Percentiles rank a stretch among this genome's conserved stretches.
These are phyloP conservation scores for Cyanoramphus novaezelandiae DNA, from an alignment of 2,113 vertebrate species.

Conservation along the genomic window DNA sequence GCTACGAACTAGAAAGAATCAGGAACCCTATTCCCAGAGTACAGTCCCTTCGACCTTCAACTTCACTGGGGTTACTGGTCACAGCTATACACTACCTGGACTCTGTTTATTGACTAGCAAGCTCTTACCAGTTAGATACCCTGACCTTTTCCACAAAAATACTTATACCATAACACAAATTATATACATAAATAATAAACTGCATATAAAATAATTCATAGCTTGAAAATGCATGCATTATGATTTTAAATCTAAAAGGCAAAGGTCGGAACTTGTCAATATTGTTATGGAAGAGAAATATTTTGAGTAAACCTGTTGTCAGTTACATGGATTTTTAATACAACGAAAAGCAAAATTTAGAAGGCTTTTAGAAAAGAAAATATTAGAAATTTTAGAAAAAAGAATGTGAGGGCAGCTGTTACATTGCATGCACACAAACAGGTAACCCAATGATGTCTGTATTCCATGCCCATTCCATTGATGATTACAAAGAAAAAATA, in stretches of 20 bases:
- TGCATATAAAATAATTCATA: accelerated
- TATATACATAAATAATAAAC: neutral
- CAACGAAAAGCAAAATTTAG: neutral
- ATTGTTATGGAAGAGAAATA: neutral
- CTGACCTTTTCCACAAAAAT: neutral
- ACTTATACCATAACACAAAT: neutral
- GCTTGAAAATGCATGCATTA: accelerated
- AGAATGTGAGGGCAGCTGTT: neutral
- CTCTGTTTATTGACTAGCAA: neutral
- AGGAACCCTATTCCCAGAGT: neutral
- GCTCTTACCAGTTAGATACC: neutral
- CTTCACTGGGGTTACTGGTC: neutral
- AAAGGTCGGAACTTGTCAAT: neutral
- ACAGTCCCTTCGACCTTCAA: neutral
- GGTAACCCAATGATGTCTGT: neutral
- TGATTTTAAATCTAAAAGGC: neutral
- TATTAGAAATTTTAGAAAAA: neutral
- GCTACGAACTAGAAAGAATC: neutral
- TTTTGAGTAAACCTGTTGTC: neutral
- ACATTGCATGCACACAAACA: neutral
- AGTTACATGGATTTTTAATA: accelerated
- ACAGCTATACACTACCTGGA: neutral
- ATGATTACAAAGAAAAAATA: neutral
- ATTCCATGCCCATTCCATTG: neutral
- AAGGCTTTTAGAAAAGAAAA: neutral